These are phyloP conservation scores for Thamnaconus septentrionalis DNA, from an alignment of 2,113 vertebrate species.

Conservation along the genomic window DNA sequence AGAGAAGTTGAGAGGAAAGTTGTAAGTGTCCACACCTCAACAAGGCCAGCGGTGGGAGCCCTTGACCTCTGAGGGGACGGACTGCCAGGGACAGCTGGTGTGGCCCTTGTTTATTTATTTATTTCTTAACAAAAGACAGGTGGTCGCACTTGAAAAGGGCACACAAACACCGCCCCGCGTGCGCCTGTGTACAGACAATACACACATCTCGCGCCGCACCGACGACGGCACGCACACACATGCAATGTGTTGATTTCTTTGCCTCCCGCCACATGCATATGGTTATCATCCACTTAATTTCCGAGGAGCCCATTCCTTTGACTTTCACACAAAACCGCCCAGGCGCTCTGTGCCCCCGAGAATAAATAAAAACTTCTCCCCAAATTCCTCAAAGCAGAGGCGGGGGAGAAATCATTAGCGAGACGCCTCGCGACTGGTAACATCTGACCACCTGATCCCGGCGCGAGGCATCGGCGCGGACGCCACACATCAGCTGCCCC, in stretches of 20 bases:
- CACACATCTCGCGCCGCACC: not conserved
- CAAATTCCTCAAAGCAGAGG: too few relatives aligned
- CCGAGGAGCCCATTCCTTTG: constrained; percentile 43
- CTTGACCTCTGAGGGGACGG: constrained; percentile 81
- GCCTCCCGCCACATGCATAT: constrained; percentile 50
- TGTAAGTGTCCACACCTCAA: constrained; percentile 77
- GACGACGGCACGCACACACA: constrained; percentile 30
- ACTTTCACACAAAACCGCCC: constrained; percentile 49
- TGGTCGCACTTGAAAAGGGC: constrained; percentile 85
- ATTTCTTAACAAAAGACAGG: constrained; percentile 84
- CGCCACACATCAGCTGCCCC: constrained; percentile 21
- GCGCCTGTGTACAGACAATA: constrained; percentile 52
- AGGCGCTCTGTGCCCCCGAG: not conserved
- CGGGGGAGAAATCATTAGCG: not conserved
- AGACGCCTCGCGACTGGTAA: not conserved
- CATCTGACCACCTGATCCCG: not conserved
- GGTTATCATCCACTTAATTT: constrained; percentile 62
- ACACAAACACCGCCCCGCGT: constrained; percentile 71
- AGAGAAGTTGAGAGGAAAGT: constrained; percentile 79
- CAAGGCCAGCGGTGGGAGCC: constrained; percentile 83
- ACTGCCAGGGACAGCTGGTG: constrained; percentile 83
- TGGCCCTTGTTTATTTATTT: constrained; percentile 81
- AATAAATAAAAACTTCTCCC: constrained; percentile 4
- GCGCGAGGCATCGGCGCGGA: constrained; percentile 1
- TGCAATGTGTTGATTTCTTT: constrained; percentile 22